Base-by-base conservation (phyloP, 2,888 invertebrate species). In the Scaptomyza reducta region DNA sequence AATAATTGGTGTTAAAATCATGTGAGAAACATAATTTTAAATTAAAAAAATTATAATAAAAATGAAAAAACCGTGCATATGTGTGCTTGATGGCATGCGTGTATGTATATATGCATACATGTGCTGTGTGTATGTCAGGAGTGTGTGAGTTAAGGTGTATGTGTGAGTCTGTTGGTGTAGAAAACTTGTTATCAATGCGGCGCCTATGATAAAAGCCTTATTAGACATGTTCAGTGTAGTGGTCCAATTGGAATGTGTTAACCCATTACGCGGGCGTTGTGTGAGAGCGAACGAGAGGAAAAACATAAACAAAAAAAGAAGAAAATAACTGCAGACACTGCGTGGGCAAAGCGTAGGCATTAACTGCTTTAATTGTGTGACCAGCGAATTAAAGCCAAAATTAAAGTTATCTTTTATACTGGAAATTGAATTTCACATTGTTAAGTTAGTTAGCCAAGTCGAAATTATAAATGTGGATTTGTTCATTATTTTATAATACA, bases 121-220 rank as follows among this genome's bases (percentile, higher is more conserved):
- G 54, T 68, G 50, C 51, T 67, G 29, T 41, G 61, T 64, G 53
- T 47, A 59, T 66, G 67, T 71, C 60, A 9, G 18, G 27, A 18
- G 51, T 51, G 60, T 58, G 22, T 54, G 68, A 13, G 54, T 44
- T 25, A 18, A 54, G 54, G 62, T 47, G 60, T 54, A 25, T 56
- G 45, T 50, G 55, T 66, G 68, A 70, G 75, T 73, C 77, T 70
- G 79, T 73, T 78, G 68, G 78, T 82, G 78, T 70, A 74, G 57
- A 83, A 83, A 83, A 83, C 82, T 83, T 83, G 82, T 83, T 83
- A 83, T 83, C 82, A 83, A 83, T 86, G 84, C 86, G 82, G 82
- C 82, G 82, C 86, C 86, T 86, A 86, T 83, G 82, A 83, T 83
- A 83, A 79, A 79, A 74, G 66, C 61, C 86, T 83, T 80, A 83